phyloP scores from a whole-genome alignment of 2,113 vertebrate species.

The Atractosteus spatula region DNA sequence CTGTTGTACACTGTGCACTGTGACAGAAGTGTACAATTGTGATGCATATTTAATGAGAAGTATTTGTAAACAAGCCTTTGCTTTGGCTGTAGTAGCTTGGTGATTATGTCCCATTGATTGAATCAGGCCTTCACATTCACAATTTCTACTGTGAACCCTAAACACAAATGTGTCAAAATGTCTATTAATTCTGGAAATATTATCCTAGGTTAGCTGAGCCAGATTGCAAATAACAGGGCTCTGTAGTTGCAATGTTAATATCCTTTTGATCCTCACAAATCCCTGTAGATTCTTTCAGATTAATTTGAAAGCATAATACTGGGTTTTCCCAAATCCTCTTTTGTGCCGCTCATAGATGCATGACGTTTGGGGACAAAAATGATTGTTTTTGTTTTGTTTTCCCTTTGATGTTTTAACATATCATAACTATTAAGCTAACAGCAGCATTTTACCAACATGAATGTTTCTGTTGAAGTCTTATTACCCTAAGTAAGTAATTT shows the following conservation, averaged over 20 bases:
- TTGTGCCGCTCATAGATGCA: slow-evolving; percentile 46
- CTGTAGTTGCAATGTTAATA: slow-evolving; percentile 50
- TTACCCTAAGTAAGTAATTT: too few species aligned
- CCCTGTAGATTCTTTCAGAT: slow-evolving; percentile 56
- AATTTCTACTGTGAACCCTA: neutral
- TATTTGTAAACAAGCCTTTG: too few species aligned
- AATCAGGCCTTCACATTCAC: too few species aligned
- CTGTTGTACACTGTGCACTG: too few species aligned
- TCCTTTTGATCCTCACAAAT: slow-evolving; percentile 62
- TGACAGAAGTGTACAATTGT: too few species aligned
- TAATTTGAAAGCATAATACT: slow-evolving; percentile 58
- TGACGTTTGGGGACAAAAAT: slow-evolving; percentile 35
- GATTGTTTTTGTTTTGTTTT: slow-evolving; percentile 34
- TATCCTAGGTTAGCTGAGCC: slow-evolving; percentile 39
- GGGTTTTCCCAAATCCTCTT: slow-evolving; percentile 58
- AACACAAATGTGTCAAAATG: neutral
- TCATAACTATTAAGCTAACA: slow-evolving; percentile 19
- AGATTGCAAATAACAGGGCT: slow-evolving; percentile 43
- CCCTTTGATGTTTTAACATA: slow-evolving; percentile 33
- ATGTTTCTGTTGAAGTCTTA: too few species aligned
- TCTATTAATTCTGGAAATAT: slow-evolving; percentile 15
- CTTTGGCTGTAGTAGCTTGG: too few species aligned
- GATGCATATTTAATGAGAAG: too few species aligned
- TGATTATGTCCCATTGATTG: too few species aligned
- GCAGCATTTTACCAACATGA: slow-evolving; percentile 26